phyloP scores from a whole-genome alignment of 2,888 invertebrate species.

The Apocheima hispidaria region DNA sequence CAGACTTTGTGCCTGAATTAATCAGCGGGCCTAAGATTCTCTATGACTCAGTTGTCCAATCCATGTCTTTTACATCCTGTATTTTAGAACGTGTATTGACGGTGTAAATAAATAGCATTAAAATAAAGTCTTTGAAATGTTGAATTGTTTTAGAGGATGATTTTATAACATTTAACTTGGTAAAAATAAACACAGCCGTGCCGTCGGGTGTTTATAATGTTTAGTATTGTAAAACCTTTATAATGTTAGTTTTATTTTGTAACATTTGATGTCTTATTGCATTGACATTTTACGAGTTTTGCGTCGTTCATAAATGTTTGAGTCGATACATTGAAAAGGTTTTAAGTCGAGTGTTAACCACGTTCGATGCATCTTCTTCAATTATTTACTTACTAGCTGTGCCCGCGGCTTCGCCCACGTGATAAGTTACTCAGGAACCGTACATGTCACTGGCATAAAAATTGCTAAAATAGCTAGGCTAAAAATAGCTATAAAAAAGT shows the following conservation, averaged over 20 bases:
- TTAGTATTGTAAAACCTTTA: constrained; percentile 23
- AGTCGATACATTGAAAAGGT: neutral
- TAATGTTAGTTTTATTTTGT: constrained; percentile 12
- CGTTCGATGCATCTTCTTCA: no score
- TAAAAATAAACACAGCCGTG: constrained; percentile 21
- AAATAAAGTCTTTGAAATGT: constrained; percentile 26
- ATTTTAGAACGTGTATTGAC: neutral
- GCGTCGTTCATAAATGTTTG: neutral
- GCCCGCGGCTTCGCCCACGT: no score
- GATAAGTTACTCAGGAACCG: no score
- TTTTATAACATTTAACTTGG: constrained; percentile 33
- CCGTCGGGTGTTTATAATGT: constrained; percentile 28
- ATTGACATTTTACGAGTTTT: constrained; percentile 8
- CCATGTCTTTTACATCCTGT: no score
- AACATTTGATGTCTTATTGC: constrained; percentile 5
- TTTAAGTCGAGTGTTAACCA: no score
- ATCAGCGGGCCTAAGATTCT: no score
- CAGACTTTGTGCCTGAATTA: no score
- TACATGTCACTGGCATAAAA: no score
- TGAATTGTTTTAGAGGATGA: constrained; percentile 29
- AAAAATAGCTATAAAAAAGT: no score
- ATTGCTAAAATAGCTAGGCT: no score
- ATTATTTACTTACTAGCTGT: no score
- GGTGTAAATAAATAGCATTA: constrained; percentile 25
- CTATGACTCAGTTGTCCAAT: no score